phyloP scores from a whole-genome alignment of 2,888 invertebrate genomes.

The Latrodectus elegans region DNA sequence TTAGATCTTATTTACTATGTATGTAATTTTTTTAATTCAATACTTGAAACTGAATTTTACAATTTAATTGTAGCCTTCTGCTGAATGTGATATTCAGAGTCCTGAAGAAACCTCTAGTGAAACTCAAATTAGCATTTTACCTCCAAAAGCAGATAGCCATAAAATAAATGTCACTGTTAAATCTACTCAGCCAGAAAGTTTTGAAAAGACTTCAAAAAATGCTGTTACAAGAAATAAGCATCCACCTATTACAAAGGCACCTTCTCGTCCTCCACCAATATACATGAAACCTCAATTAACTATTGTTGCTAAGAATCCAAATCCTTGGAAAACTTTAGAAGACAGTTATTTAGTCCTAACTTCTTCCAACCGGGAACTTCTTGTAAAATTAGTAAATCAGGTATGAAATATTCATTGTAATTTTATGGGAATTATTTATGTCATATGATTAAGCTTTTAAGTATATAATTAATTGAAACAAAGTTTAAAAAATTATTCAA shows the following conservation, averaged over 20 bases:
- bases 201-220: constrained; percentile 3
- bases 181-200: background rate
- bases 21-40: background rate
- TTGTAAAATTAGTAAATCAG: constrained; percentile 91
- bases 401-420: constrained; percentile 76
- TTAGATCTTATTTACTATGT: background rate
- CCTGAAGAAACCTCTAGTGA: background rate
- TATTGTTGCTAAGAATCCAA: constrained; percentile 35
- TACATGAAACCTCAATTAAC: constrained; percentile 51
- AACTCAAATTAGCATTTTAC: background rate
- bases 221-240: constrained; percentile 29
- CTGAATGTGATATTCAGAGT: background rate
- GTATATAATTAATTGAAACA: too few relatives aligned
- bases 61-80: background rate
- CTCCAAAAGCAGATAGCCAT: constrained; percentile 24
- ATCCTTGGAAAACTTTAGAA: constrained; percentile 80
- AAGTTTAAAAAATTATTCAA: too few relatives aligned
- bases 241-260: constrained; percentile 58
- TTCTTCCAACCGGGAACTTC: constrained; percentile 90
- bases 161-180: constrained; percentile 43
- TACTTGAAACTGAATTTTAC: background rate
- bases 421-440: too few relatives aligned
- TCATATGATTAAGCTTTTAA: too few relatives aligned
- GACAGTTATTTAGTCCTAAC: constrained; percentile 93
- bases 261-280: constrained; percentile 60